Evolutionary conservation across 2,113 vertebrate species (phyloP).

Genomic region (Barnardius zonarius): DNA sequence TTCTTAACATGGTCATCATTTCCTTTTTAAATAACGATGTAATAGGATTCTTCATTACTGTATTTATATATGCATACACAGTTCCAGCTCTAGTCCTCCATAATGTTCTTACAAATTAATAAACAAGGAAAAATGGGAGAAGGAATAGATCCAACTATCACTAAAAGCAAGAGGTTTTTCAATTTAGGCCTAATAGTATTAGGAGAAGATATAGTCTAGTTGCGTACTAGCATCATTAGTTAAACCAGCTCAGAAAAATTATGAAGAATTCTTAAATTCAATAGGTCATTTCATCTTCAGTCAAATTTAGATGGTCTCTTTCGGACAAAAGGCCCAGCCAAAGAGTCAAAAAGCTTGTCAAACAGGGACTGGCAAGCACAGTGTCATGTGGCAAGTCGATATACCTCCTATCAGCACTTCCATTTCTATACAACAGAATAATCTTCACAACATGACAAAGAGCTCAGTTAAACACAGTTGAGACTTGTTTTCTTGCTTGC

Average conservation of each 20-base stretch:
- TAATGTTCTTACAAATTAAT: neutral
- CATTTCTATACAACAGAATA: neutral
- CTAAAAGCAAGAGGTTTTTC: neutral
- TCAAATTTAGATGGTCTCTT: neutral
- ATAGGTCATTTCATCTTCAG: neutral
- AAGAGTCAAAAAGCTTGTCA: neutral
- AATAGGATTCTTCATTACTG: neutral
- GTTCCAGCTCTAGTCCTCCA: neutral
- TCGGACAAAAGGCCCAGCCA: neutral
- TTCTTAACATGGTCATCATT: neutral
- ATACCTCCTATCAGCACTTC: neutral
- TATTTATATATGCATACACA: neutral
- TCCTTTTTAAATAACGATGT: constrained; percentile 1
- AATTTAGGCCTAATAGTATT: neutral
- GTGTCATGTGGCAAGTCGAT: neutral
- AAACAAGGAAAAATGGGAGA: neutral
- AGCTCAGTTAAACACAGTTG: neutral
- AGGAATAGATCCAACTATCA: neutral
- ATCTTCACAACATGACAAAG: neutral
- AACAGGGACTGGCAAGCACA: neutral
- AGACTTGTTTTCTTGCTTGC: neutral
- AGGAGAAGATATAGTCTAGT: neutral
- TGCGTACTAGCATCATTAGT: neutral
- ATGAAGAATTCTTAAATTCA: neutral
- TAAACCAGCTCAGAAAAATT: neutral